These are phyloP conservation scores for Pardosa pseudoannulata DNA, from an alignment of 2,888 invertebrate genomes.

Conservation along the genomic window DNA sequence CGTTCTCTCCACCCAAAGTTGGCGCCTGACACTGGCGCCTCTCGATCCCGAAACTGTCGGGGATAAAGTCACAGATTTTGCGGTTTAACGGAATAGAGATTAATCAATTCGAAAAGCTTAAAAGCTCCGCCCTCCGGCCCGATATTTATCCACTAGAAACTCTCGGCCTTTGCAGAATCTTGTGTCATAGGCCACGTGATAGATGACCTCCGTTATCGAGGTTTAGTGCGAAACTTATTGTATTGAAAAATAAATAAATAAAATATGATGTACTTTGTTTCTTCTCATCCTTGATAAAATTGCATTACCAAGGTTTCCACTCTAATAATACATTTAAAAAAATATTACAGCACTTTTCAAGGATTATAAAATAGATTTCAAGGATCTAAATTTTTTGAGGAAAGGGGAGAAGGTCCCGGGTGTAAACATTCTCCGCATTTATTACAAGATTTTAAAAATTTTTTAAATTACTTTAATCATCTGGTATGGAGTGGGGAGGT, in stretches of 20 bases:
- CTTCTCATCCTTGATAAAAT: no score
- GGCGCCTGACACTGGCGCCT: background rate
- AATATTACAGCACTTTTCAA: no score
- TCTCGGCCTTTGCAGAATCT: background rate
- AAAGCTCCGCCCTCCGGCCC: conserved; percentile 5
- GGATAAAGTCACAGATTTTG: background rate
- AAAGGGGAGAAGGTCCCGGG: no score
- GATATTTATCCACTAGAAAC: background rate
- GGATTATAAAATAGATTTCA: no score
- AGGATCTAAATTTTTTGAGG: no score
- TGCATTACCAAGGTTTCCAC: no score
- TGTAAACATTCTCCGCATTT: no score
- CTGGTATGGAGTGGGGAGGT: no score
- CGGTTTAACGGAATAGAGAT: conserved; percentile 5
- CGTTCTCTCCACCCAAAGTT: background rate
- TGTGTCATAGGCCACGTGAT: background rate
- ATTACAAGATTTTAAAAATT: no score
- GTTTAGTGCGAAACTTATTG: background rate
- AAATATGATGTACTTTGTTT: background rate
- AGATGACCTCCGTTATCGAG: background rate
- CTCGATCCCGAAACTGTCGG: background rate
- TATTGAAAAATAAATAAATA: background rate
- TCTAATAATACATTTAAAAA: no score
- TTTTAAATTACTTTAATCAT: no score
- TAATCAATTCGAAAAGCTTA: conserved; percentile 7